phyloP scores from a whole-genome alignment of 2,797 vertebrate species.

The Amazona finschi region DNA sequence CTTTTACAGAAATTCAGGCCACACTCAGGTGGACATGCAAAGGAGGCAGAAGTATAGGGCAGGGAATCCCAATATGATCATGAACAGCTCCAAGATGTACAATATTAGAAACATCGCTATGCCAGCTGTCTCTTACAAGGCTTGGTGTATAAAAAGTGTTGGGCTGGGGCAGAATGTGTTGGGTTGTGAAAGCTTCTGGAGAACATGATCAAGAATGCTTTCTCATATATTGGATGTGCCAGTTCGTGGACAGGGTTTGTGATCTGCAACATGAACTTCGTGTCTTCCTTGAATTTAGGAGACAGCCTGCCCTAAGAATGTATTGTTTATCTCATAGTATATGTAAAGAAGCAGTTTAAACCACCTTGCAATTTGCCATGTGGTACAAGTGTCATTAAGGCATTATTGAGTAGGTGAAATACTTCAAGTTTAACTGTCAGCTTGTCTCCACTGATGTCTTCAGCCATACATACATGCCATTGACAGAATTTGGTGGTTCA shows the following conservation, averaged over 20 bases:
- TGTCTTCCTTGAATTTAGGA: not conserved
- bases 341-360: not conserved
- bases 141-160: not conserved
- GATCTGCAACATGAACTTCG: not conserved
- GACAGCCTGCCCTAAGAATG: not conserved
- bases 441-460: not conserved
- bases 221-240: not conserved
- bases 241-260: not conserved
- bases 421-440: not conserved
- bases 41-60: not conserved
- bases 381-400: not conserved
- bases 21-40: not conserved
- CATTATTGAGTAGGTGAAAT: not conserved
- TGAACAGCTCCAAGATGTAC: not conserved
- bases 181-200: not conserved
- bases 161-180: not conserved
- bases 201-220: accelerated
- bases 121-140: not conserved
- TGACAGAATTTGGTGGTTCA: not conserved
- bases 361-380: not conserved
- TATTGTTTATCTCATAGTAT: not conserved
- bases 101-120: not conserved
- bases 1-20: not conserved
- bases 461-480: not conserved
- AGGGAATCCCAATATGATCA: accelerated